Evolutionary conservation across 2,113 vertebrate species (phyloP).

Genomic region (Elephas maximus): DNA sequence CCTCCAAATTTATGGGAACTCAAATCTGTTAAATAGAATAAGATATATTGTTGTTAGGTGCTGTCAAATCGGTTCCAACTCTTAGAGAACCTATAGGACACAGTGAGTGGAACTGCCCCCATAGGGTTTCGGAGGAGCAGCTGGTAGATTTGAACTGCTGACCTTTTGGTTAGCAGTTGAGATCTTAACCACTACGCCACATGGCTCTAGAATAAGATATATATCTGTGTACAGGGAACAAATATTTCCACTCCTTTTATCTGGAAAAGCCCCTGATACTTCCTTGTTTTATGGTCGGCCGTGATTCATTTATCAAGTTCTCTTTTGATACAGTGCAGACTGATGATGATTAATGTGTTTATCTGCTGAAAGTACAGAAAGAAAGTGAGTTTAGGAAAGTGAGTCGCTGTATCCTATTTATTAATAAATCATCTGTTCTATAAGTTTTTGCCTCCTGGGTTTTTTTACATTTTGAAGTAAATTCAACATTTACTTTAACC

Average conservation of each 20-base stretch:
- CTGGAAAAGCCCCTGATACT: constrained; percentile 23
- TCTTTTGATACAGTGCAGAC: constrained; percentile 33
- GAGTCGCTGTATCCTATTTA: neutral
- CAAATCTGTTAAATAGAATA: neutral
- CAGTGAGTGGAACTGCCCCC: too few relatives aligned
- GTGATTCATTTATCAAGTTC: constrained; percentile 43
- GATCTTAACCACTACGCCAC: too few relatives aligned
- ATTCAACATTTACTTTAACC: neutral
- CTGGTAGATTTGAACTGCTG: too few relatives aligned
- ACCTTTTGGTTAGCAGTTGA: too few relatives aligned
- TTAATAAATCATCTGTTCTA: constrained; percentile 47
- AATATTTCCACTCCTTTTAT: constrained; percentile 14
- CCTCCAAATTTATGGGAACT: neutral
- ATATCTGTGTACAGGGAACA: neutral
- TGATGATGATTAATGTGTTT: constrained; percentile 63
- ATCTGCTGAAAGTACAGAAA: constrained; percentile 44
- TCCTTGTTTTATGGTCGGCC: neutral
- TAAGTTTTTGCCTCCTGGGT: neutral
- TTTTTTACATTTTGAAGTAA: constrained; percentile 51
- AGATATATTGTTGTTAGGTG: neutral
- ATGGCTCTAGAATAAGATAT: neutral
- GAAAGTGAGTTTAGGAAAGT: constrained; percentile 41
- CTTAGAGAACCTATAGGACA: too few relatives aligned
- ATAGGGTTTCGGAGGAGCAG: too few relatives aligned
- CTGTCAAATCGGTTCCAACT: too few relatives aligned